Percentiles rank a stretch among this genome's conserved stretches.
phyloP scores from a whole-genome alignment of 2,888 invertebrate genomes.

The Flexamia atlantica region DNA sequence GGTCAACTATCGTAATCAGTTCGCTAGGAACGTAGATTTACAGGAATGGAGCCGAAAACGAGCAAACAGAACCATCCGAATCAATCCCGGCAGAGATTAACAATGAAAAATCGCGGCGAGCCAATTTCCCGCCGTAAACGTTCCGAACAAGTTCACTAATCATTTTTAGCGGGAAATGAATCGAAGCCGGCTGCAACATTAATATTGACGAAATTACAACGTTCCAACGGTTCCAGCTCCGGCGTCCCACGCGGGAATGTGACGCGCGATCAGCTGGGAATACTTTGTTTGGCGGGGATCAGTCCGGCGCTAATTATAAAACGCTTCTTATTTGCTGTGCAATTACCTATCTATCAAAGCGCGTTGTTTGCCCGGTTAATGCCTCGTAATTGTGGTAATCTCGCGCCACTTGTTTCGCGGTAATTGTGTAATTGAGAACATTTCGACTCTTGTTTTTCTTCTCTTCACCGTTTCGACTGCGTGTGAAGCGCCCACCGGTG shows the following conservation, averaged over 20 bases:
- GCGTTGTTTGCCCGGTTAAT: slow-evolving; percentile 29
- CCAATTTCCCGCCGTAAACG: slow-evolving; percentile 38
- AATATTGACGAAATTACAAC: slow-evolving; percentile 54
- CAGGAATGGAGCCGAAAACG: not conserved
- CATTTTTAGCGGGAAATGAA: slow-evolving; percentile 40
- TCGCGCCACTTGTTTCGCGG: slow-evolving; percentile 44
- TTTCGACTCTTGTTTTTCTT: slow-evolving; percentile 6
- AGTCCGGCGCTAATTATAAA: slow-evolving; percentile 48
- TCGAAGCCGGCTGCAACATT: slow-evolving; percentile 43
- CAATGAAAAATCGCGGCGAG: slow-evolving; percentile 26
- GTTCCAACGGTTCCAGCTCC: no score
- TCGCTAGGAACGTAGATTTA: no score
- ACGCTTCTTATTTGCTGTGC: slow-evolving; percentile 51
- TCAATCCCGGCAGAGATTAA: slow-evolving; percentile 13
- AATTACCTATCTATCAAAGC: slow-evolving; percentile 48
- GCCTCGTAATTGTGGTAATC: slow-evolving; percentile 42
- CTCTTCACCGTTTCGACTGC: slow-evolving; percentile 3
- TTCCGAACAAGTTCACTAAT: slow-evolving; percentile 39
- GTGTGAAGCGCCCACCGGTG: slow-evolving; percentile 25
- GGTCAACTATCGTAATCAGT: no score
- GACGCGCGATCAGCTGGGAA: slow-evolving; percentile 49
- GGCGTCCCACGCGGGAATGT: slow-evolving; percentile 26
- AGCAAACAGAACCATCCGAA: not conserved
- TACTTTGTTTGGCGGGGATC: slow-evolving; percentile 35
- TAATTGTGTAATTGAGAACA: slow-evolving; percentile 42